Conservation (phyloP, 2,113 vertebrate genomes). For the Carassius carassius region DNA sequence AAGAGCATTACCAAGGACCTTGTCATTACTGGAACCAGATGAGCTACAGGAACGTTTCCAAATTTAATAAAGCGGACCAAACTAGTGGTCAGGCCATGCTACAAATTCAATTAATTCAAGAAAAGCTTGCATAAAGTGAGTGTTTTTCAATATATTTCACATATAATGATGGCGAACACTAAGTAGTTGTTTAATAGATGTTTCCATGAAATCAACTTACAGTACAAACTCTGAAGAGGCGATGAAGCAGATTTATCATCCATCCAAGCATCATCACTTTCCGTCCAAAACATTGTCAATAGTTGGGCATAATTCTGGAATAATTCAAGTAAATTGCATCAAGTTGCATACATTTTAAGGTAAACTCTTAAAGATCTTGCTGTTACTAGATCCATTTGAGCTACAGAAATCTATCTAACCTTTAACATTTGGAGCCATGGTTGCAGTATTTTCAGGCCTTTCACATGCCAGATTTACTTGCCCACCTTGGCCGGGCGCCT, state of each 20-base stretch:
- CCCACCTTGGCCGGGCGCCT: slow-evolving; percentile 25
- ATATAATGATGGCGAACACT: too few species aligned
- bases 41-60: background rate
- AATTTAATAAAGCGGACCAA: slow-evolving; percentile 16
- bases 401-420: background rate
- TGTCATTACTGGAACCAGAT: background rate
- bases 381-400: background rate
- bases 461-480: slow-evolving; percentile 17
- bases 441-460: slow-evolving; percentile 1
- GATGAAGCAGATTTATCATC: too few species aligned
- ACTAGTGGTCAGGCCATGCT: slow-evolving; percentile 35
- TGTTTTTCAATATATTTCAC: too few species aligned
- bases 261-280: background rate
- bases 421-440: background rate
- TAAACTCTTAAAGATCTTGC: background rate
- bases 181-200: background rate
- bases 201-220: background rate
- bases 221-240: too few species aligned
- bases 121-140: too few species aligned
- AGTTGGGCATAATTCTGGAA: background rate
- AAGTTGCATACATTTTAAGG: background rate
- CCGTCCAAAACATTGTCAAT: background rate
- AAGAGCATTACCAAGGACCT: background rate
- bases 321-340: background rate
- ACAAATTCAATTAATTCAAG: too few species aligned